Percentiles rank a stretch among this genome's conserved stretches.
These are phyloP conservation scores for Pocota personata DNA, from an alignment of 2,888 invertebrate genomes.

Conservation along the genomic window DNA sequence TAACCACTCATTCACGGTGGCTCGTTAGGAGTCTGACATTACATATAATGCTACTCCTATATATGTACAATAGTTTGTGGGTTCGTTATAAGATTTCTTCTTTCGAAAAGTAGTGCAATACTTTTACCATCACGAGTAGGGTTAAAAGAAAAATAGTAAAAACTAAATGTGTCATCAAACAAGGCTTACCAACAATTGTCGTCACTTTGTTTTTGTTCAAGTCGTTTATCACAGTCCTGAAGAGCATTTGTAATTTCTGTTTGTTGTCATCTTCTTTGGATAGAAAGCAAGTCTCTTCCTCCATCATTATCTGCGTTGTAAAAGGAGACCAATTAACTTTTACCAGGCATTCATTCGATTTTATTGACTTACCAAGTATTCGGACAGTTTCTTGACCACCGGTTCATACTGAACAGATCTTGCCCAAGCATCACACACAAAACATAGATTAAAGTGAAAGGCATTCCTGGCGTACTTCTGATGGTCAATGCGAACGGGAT, in stretches of 20 bases:
- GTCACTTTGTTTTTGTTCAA: slow-evolving; percentile 92
- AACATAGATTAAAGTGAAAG: slow-evolving; percentile 97
- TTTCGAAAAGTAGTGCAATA: too few species aligned
- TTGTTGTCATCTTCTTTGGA: slow-evolving; percentile 88
- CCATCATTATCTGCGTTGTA: slow-evolving; percentile 88
- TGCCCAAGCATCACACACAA: slow-evolving; percentile 95
- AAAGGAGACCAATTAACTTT: background rate
- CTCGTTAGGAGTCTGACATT: too few species aligned
- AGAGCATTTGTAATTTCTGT: slow-evolving; percentile 88
- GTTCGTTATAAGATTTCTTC: too few species aligned
- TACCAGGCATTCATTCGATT: background rate
- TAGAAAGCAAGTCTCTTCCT: slow-evolving; percentile 93
- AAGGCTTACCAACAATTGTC: slow-evolving; percentile 86
- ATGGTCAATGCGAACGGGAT: slow-evolving; percentile 94
- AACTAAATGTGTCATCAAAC: too few species aligned
- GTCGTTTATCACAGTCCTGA: slow-evolving; percentile 91
- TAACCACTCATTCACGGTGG: too few species aligned
- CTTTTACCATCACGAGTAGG: too few species aligned
- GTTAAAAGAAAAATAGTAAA: too few species aligned
- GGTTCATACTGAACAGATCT: slow-evolving; percentile 96
- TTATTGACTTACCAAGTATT: slow-evolving; percentile 88
- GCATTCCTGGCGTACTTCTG: slow-evolving; percentile 95
- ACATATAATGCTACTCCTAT: too few species aligned
- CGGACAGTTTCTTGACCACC: slow-evolving; percentile 96
- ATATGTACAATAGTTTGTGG: too few species aligned